A percentile compares a stretch with the other conserved stretches of the same genome.
phyloP scores from a whole-genome alignment of 1,140 invertebrate species.

The Melipona quadrifasciata region DNA sequence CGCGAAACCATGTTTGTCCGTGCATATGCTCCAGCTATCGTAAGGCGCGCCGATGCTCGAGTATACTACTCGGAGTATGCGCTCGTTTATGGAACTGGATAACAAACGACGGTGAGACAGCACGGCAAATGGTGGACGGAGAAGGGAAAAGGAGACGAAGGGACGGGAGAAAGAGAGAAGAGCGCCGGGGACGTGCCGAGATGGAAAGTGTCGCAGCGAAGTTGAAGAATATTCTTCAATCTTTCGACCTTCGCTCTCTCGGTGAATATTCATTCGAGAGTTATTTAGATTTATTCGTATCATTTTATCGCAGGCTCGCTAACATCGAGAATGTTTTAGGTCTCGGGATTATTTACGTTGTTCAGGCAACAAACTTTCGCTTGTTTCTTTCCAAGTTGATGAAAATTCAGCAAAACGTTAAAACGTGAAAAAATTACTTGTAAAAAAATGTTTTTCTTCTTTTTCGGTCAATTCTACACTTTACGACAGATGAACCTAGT shows the following conservation, averaged over 20 bases:
- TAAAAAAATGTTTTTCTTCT: too few species aligned
- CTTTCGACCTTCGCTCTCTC: neutral
- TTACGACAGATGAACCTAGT: too few species aligned
- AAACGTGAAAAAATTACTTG: too few species aligned
- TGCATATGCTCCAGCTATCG: slow-evolving; percentile 1
- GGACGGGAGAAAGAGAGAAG: neutral
- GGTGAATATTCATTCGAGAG: neutral
- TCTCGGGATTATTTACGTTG: too few species aligned
- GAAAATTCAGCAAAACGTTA: too few species aligned
- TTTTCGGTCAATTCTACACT: too few species aligned
- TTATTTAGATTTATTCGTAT: too few species aligned
- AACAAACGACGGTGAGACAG: slow-evolving; percentile 16
- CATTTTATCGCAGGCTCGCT: too few species aligned
- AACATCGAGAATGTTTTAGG: too few species aligned
- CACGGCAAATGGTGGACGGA: neutral
- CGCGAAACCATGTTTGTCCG: slow-evolving; percentile 34
- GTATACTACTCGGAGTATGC: slow-evolving; percentile 46
- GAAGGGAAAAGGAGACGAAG: neutral
- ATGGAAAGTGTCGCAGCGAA: neutral
- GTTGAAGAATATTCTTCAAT: neutral
- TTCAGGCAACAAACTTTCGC: too few species aligned
- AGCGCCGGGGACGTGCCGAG: neutral
- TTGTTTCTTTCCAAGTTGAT: too few species aligned
- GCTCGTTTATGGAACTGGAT: neutral
- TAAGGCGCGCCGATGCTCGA: slow-evolving; percentile 28